Base-by-base conservation (phyloP, 2,888 invertebrate species). In the Drosophila austrosaltans region DNA sequence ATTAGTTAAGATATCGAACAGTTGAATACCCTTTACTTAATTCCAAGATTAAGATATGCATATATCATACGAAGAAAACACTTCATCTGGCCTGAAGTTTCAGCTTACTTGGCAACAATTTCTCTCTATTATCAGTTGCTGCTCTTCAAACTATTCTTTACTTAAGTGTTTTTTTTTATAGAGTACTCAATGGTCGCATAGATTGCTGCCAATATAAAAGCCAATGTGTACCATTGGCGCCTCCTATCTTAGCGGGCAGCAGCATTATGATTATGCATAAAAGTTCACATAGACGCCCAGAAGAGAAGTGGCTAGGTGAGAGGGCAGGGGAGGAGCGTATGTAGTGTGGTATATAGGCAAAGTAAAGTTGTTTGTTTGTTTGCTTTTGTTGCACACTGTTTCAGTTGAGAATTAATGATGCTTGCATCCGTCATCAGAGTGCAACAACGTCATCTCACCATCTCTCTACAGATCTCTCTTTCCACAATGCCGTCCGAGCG, bases 401-500 rank as follows among this genome's bases (percentile, higher is more conserved):
- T 70, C 66, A 72, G 78, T 72, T 85, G 22, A 12, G 78, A 85
- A 87, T 89, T 87, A 87, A 87, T 87, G 89, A 89, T 87, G 88
- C 89, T 80, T 82, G 82, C 89, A 87, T 87, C 87, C 87, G 87
- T 87, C 89, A 87, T 84, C 89, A 75, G 76, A 79, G 66, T 78
- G 80, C 81, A 77, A 63, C 73, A 42, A 42, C 56, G 72, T 74
- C 71, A 75, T 59, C 63, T 74, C 12, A 48, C 32, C 59, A 42
- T 61, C 61, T 28, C 32, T 48, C 10, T 10, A 12, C 48, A 32
- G 25, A 62, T 8, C 30, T 48, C 60, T 32, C 48, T 39, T 76
- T 75, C 77, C 86, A 87, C 83, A 80, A 32, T 32, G 36, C 36
- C 36, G 36, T 36, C 36, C 36, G 36, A 36, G 10, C 10, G 36